Base-by-base conservation (phyloP, 2,888 invertebrate genomes). In the Artemia sinica region DNA sequence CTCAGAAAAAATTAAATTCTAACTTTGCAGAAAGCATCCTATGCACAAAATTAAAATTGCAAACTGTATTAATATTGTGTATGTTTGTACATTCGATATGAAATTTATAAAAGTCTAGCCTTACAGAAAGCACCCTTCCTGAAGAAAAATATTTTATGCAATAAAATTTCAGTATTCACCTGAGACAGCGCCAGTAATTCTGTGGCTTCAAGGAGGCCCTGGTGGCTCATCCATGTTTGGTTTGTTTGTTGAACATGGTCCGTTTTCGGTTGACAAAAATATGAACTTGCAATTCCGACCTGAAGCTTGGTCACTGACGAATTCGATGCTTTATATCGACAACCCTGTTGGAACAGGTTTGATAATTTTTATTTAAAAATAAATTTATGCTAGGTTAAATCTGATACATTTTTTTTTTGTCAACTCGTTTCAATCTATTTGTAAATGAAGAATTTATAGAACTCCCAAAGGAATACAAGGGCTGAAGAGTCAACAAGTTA, bases 171-270 rank as follows among this genome's bases (percentile, higher is more conserved):
- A 80, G 73, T 77, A 76, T 8, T 49, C 65, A 28, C 77, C 81
- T 10, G 79, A 75, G 50, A 74, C 76, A 65, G 86, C 86, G 0
- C 89, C 88, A 0, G 85, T 91, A 1, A 78, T 90, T 0, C 78
- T 91, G 8, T 91, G 91, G 91, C 80, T 91, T 4, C 89, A 91
- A 78, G 91, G 91, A 8, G 91, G 91, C 0, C 91, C 91, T 0
- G 83, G 83, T 0, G 87, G 87, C 0, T 82, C 86, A 0, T 90
- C 90, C 0, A 78, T 91, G 52, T 86, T 84, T 73, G 90, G 90
- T 0, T 79, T 91, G 3, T 90, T 91, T 75, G 84, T 84, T 0
- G 93, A 93, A 78, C 87, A 91, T 76, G 89, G 94, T 0, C 92
- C 92, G 0, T 84, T 86, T 73, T 74, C 76, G 67, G 81, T 86